Base-by-base conservation (phyloP, 2,113 vertebrate species). In the Tautogolabrus adspersus region DNA sequence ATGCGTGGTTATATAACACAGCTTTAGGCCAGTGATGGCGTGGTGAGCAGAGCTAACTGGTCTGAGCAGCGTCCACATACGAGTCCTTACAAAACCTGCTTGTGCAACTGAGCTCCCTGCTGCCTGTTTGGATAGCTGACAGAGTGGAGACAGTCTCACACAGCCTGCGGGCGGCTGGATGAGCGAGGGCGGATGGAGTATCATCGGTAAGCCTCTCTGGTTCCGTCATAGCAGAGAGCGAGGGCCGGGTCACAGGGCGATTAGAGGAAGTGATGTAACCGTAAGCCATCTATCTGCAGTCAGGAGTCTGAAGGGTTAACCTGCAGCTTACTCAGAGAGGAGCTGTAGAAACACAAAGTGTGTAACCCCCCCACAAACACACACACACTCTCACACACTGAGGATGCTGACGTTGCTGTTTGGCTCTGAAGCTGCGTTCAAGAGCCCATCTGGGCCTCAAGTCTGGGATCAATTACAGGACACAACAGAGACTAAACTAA, bases 391-490 rank as follows among this genome's bases (percentile, higher is more conserved):
- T n/a, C n/a, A n/a, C n/a, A n/a, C n/a, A n/a, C n/a, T n/a, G 73
- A 90, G 74, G 85, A 90, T 90, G 94, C 89, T 93, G 94, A 94
- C 90, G 71, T 87, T 89, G 90, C 88, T 40, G 71, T 84, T 89
- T 85, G 67, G 72, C 66, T 88, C 79, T 78, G 63, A 38, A 77
- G 66, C 71, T 52, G 23, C 69, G 68, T 89, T 91, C 77, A 86
- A 72, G 85, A 65, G 85, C 78, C 85, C 85, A 89, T 91, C 87
- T 89, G 88, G 85, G 84, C 68, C 81, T 87, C 83, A 82, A 79
- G 84, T 88, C 88, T 94, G 92, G 87, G 87, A 93, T 91, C 91
- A 93, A 94, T 94, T 94, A 91, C 84, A 87, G 83, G 83, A 89
- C 81, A 90, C 84, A 91, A 84, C 83, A 81, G 58, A 90, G 79